Conservation (phyloP, 30 jellyfish, hydroid and myxozoan species). For the Aurelia sp. region DNA sequence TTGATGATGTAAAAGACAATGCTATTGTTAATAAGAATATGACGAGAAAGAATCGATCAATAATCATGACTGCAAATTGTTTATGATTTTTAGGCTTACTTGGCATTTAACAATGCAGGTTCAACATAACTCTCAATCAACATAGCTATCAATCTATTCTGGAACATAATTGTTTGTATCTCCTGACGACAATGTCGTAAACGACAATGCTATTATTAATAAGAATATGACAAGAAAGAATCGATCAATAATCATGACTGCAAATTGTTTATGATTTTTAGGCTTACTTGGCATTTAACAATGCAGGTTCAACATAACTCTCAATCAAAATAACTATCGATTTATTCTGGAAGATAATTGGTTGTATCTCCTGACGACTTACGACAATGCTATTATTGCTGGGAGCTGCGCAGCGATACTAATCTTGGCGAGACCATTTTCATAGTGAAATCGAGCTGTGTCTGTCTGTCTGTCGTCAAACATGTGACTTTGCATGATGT, state of each 20-base stretch:
- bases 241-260: conserved; percentile 58
- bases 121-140: conserved; percentile 47
- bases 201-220: conserved; percentile 58
- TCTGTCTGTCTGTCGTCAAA: too few relatives aligned
- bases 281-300: conserved; percentile 44
- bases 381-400: too few relatives aligned
- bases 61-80: conserved; percentile 62
- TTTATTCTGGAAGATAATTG: too few relatives aligned
- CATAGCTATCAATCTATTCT: conserved; percentile 44
- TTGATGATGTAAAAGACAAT: conserved; percentile 64
- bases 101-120: background rate
- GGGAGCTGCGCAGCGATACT: too few relatives aligned
- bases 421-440: too few relatives aligned
- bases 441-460: too few relatives aligned
- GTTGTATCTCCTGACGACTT: too few relatives aligned
- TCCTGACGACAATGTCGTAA: conserved; percentile 68
- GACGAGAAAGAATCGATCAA: conserved; percentile 56
- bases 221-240: conserved; percentile 42
- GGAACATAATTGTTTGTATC: conserved; percentile 45
- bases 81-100: conserved; percentile 49
- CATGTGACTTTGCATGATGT: too few relatives aligned
- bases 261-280: conserved; percentile 62
- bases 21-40: conserved; percentile 46
- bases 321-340: too few relatives aligned
- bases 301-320: conserved; percentile 45